Conservation (phyloP, 2,113 vertebrate species). For the Eretmodus cyanostictus region DNA sequence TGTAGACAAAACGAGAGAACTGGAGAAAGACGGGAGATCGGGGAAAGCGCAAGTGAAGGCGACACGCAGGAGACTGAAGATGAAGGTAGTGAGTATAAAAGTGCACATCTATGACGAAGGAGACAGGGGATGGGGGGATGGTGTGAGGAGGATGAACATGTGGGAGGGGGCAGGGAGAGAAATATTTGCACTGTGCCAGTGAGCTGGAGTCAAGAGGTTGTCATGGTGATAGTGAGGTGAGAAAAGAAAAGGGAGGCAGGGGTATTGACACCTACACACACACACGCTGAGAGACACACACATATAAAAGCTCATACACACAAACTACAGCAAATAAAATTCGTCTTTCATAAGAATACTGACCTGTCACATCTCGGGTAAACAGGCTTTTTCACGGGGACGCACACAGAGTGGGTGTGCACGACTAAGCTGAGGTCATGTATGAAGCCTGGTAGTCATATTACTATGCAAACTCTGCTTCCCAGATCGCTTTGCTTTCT, state of each 20-base stretch:
- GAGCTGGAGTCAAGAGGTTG: slow-evolving; percentile 71
- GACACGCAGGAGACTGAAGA: slow-evolving; percentile 11
- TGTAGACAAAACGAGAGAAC: slow-evolving; percentile 19
- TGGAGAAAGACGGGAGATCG: slow-evolving; percentile 7
- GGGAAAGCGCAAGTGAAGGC: slow-evolving; percentile 11
- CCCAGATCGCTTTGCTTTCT: slow-evolving; percentile 6
- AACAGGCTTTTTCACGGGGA: neutral
- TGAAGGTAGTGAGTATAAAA: slow-evolving; percentile 34
- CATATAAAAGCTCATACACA: neutral
- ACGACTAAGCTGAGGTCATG: neutral
- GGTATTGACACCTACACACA: slow-evolving; percentile 51
- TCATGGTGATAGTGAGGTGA: slow-evolving; percentile 72
- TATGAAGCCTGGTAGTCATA: neutral
- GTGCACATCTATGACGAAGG: slow-evolving; percentile 1
- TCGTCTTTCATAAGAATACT: neutral
- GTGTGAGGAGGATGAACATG: slow-evolving; percentile 27
- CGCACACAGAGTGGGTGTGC: neutral
- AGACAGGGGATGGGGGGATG: slow-evolving; percentile 15
- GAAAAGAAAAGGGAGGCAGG: slow-evolving; percentile 37
- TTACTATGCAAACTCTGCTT: slow-evolving; percentile 21
- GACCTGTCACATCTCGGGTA: slow-evolving; percentile 13
- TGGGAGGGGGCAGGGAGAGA: slow-evolving; percentile 59
- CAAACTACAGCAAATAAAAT: neutral
- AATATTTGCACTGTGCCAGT: slow-evolving; percentile 55
- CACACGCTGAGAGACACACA: neutral